Evolutionary conservation across 2,888 invertebrate genomes (phyloP), one percentile per base, ranked within the genome.

Genomic region (Phyllotreta striolata): DNA sequence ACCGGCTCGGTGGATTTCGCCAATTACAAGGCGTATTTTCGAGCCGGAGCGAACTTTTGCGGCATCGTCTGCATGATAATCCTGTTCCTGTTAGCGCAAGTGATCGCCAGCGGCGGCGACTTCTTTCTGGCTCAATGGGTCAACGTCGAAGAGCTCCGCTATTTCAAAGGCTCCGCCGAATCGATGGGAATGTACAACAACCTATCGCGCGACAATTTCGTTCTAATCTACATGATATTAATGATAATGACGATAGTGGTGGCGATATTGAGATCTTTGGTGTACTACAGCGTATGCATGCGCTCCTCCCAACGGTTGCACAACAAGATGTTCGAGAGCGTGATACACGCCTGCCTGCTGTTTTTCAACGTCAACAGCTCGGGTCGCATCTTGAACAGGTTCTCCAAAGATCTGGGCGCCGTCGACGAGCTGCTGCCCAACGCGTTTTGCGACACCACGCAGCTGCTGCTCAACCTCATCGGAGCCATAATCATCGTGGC

Each of bases 281-380:
- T 81, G 1, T 88, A 88, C 74, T 89, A 88, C 74, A 73, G 78
- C 7, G 78, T 90, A 68, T 93, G 93, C 72, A 85, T 88, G 80
- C 80, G 80, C 38, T 85, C 89, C 0, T 89, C 90, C 0, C 82
- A 83, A 60, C 80, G 74, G 77, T 83, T 95, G 34, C 94, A 95
- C 77, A 85, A 90, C 72, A 79, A 81, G 1, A 92, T 96, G 85
- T 94, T 96, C 76, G 78, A 83, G 12, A 86, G 88, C 68, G 82
- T 95, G 41, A 84, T 93, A 1, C 81, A 86, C 64, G 76, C 78
- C 0, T 85, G 89, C 0, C 89, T 92, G 84, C 80, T 85, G 64
- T 94, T 94, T 79, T 95, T 93, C 75, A 90, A 93, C 74, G 86
- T 85, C 0, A 92, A 93, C 79, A 89, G 92, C 4, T 88, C 91